Base-by-base conservation (phyloP, 2,113 vertebrate species). In the Oostethus manadensis region DNA sequence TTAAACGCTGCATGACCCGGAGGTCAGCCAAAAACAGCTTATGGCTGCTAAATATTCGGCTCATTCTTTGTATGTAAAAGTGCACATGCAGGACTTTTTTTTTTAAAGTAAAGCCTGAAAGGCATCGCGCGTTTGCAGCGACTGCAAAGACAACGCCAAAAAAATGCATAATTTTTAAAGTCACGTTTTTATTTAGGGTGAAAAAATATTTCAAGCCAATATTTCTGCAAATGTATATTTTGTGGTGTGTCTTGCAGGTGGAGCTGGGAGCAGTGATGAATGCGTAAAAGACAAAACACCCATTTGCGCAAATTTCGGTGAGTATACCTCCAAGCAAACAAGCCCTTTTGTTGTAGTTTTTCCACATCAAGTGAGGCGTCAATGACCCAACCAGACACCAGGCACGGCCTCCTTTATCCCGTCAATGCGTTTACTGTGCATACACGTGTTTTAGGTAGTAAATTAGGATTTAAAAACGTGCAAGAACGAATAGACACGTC, bases 11-110 rank as follows among this genome's bases (percentile, higher is more conserved):
- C 79, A 62, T 70, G 81, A 96, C 95, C 92, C 91, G 92, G 91
- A 94, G 97, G 97, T 98, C 97, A 97, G 86, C 83, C 92, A 93
- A 82, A 95, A 94, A 55, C 33, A 91, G 94, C 94, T 98, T 98
- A 97, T 92, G 93, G 88, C 87, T 92, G 89, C 86, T 89, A 90
- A 90, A 93, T 92, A 90, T 93, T 87, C 91, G 87, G 84, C 83
- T 88, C 84, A 82, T 89, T 94, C 94, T 94, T 90, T 90, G 85
- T 83, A 33, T 54, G 21, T 38, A 87, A 88, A 89, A 89, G 84
- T 93, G 87, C 88, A 84, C 66, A 76, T 86, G 84, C 73, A 81
- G 66, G 85, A 71, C 64, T 77, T 90, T 84, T 71, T 58, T 16
- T 40, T 33, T 14, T 14, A 14, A 14, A n/a, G n/a, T 14, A 14